These are phyloP conservation scores for Catalaphyllia jardinei DNA, from an alignment of 64 coral and sea anemone genomes.

Conservation along the genomic window DNA sequence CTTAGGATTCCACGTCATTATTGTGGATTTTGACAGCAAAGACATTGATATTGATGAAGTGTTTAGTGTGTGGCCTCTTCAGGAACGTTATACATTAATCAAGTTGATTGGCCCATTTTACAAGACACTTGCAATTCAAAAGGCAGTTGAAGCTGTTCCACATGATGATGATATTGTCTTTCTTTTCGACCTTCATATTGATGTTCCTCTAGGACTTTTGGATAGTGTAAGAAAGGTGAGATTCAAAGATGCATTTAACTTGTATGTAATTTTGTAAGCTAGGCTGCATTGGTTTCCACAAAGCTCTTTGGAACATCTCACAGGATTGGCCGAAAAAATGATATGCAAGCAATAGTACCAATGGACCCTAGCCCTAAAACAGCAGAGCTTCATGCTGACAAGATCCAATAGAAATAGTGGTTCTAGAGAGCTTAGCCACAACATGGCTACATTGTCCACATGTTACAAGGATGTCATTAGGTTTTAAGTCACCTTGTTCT, in stretches of 20 bases:
- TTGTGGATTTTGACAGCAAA: conserved; percentile 42
- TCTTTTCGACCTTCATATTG: conserved; percentile 49
- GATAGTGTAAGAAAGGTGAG: conserved; percentile 44
- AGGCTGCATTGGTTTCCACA: too few relatives aligned
- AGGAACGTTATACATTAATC: conserved; percentile 6
- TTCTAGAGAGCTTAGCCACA: too few relatives aligned
- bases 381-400: too few relatives aligned
- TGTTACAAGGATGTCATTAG: too few relatives aligned
- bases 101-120: conserved; percentile 19
- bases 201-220: conserved; percentile 25
- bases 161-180: conserved; percentile 34
- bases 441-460: too few relatives aligned
- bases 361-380: too few relatives aligned
- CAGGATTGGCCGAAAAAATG: too few relatives aligned
- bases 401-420: too few relatives aligned
- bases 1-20: conserved; percentile 11
- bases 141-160: conserved; percentile 42
- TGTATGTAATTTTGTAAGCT: neutral
- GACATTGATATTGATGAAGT: conserved; percentile 36
- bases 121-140: conserved; percentile 26
- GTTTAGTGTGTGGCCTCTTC: neutral
- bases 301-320: too few relatives aligned
- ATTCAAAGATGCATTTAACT: too few relatives aligned
- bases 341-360: too few relatives aligned
- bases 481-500: too few relatives aligned